Evolutionary conservation across 2,113 vertebrate species (phyloP), one percentile per base, ranked within the genome.

Genomic region (Cichladusa arquata): DNA sequence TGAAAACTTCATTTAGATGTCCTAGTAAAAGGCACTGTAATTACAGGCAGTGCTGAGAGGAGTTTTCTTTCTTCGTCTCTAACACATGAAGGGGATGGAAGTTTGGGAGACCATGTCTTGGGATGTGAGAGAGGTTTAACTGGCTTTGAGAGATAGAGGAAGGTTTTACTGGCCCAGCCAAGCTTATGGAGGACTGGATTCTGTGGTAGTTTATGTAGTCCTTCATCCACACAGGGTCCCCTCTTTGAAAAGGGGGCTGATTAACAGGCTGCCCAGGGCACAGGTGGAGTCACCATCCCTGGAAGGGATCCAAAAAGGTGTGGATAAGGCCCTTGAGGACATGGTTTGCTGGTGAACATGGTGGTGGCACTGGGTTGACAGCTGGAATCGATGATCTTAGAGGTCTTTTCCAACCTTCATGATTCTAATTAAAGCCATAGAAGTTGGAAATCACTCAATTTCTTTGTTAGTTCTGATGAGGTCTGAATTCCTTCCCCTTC

Each of bases 401-500:
- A 62, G 62, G 34, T 48, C 64, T 70, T 56, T 48, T 70, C 64
- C 69, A 77, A 77, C 12, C 5, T 77, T 62, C 33, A 11, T 28
- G 31, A 19, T 56, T 69, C 15, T 51, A 71, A 74, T 81, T 66
- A 81, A n/a, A 92, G 36, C 12, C 8, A 28, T 31, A 67, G 50
- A 80, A 80, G 44, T 76, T 69, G 88, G 88, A 92, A 88, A 72
- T 88, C 60, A 25, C 56, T 82, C 24, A 4, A 26, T 31, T 73
- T 90, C 82, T 93, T 79, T 94, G 89, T 87, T 72, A 91, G 56
- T 45, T 48, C 28, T 67, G 81, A 67, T 82, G 91, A 93, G 67
- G 51, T 91, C 78, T 86, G 73, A 96, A 76, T 94, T 90, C 58
- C 91, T 94, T 90, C 45, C 61, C 42, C 31, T 82, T 92, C 69